Base-by-base conservation (phyloP, 2,113 vertebrate species). In the Protobothrops mucrosquamatus region DNA sequence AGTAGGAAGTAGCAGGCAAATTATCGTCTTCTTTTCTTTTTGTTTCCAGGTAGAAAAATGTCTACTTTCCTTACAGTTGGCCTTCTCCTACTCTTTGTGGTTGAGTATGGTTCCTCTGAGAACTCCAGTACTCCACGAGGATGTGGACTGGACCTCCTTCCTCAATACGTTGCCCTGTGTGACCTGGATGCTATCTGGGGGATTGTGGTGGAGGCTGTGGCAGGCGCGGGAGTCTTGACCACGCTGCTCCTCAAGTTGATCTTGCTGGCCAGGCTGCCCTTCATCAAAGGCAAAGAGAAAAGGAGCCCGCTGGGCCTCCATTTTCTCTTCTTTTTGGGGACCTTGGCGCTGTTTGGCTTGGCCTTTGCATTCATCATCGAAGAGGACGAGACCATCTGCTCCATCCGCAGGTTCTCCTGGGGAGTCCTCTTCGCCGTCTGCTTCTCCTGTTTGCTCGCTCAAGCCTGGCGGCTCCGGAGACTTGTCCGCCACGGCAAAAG, bases 161-260 rank as follows among this genome's bases (percentile, higher is more conserved):
- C 98, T 1, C 99, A 99, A 94, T 99, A 99, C 61, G 97, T 99
- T 12, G 97, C 98, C 94, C 98, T 99, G 92, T 99, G 99, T 4
- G 98, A 99, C 97, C 98, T 99, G 98, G 99, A 99, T 96, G 98
- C 98, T 90, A 96, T 99, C 43, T 99, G 99, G 99, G 99, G 99
- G 0, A 99, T 99, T 61, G 99, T 98, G 0, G 96, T 99, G 46
- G 99, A 99, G 96, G 98, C 98, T 0, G 98, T 98, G 18, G 99
- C 99, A 0, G 98, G 98, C 0, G 98, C 98, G 0, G 99, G 99
- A 0, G 98, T 96, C 88, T 97, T 99, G 96, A 98, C 98, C n/a
- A 98, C 98, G 0, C 51, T 99, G 4, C 94, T 99, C 85, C 97
- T 99, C 55, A 98, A 97, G 94, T 96, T 99, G 15, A 98, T 99